Evolutionary conservation across 2,113 vertebrate genomes (phyloP).

Genomic region (Xiphias gladius): DNA sequence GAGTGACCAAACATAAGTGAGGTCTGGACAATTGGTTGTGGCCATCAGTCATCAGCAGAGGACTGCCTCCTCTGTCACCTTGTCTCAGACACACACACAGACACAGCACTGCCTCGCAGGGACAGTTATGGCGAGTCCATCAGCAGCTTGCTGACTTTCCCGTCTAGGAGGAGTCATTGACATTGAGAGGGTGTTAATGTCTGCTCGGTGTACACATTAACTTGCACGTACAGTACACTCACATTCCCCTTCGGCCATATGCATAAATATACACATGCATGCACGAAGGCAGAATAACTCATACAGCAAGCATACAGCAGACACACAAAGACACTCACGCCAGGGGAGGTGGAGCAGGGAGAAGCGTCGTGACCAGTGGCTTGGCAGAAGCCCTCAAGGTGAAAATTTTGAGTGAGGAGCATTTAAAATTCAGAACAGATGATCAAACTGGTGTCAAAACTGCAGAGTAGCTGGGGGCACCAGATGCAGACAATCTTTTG

Average conservation of each 20-base stretch:
- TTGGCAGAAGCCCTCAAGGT: conserved; percentile 70
- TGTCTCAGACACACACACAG: conserved; percentile 37
- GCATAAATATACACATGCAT: background rate
- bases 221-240: background rate
- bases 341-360: conserved; percentile 32
- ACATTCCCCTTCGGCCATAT: background rate
- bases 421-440: conserved; percentile 75
- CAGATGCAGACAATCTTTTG: conserved; percentile 63
- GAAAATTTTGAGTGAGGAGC: conserved; percentile 59
- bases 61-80: conserved; percentile 62
- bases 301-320: background rate
- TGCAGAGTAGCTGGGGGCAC: conserved; percentile 53
- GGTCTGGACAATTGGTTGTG: conserved; percentile 29
- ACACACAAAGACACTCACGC: background rate
- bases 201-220: conserved; percentile 5
- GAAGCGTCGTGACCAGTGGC: conserved; percentile 66
- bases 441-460: conserved; percentile 60
- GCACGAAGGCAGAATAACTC: conserved; percentile 18
- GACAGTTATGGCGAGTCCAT: conserved; percentile 39
- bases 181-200: conserved; percentile 46
- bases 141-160: conserved; percentile 39
- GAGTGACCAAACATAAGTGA: conserved; percentile 33
- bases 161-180: conserved; percentile 38
- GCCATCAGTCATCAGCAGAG: conserved; percentile 49
- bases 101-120: conserved; percentile 20